phyloP scores from a whole-genome alignment of 2,113 vertebrate genomes.

The Perccottus glenii region DNA sequence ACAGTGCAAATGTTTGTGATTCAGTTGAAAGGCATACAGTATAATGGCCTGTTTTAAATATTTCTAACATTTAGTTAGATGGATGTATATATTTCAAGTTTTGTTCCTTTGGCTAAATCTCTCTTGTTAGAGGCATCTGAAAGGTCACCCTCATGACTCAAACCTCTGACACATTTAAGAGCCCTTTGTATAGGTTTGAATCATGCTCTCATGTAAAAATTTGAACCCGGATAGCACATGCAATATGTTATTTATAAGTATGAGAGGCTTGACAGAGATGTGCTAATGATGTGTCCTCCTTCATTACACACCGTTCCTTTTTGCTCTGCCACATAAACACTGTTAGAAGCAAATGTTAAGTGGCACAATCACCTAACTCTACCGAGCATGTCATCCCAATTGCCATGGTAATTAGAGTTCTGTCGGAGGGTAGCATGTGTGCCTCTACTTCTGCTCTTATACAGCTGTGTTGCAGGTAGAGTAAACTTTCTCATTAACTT shows the following conservation, averaged over 20 bases:
- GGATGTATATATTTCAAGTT: conserved; percentile 20
- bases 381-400: conserved; percentile 36
- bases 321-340: no score
- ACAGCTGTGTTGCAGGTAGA: background rate
- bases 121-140: conserved; percentile 29
- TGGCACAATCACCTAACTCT: conserved; percentile 32
- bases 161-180: conserved; percentile 30
- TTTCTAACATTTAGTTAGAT: conserved; percentile 16
- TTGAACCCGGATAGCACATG: conserved; percentile 1
- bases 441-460: background rate
- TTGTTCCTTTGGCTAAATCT: conserved; percentile 20
- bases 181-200: conserved; percentile 25
- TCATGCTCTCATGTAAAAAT: conserved; percentile 13
- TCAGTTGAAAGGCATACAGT: background rate
- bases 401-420: conserved; percentile 29
- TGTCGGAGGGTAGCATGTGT: conserved; percentile 3
- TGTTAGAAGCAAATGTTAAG: conserved; percentile 11
- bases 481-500: no score
- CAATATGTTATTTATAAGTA: background rate
- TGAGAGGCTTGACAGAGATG: background rate
- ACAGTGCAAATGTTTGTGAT: background rate
- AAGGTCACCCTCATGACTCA: conserved; percentile 58
- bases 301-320: background rate
- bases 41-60: background rate
- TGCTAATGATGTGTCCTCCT: background rate